Evolutionary conservation across 2,113 vertebrate species (phyloP), one percentile per base, ranked within the genome.

Genomic region (Pantherophis guttatus): DNA sequence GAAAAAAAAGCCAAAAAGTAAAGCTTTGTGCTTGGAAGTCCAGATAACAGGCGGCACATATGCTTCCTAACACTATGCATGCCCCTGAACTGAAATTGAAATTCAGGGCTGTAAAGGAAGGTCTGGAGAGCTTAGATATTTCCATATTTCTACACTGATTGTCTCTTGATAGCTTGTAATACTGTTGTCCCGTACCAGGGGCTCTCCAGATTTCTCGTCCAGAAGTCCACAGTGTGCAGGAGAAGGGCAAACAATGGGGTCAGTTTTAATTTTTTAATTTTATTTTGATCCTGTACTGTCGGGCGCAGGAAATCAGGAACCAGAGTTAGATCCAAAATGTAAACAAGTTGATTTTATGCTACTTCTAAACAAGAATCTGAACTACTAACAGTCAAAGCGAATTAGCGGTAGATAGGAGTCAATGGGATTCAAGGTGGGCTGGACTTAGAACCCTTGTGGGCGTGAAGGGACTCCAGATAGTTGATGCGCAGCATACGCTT

Each of bases 1-100:
- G 11, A 5, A 21, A 39, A 94, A 96, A 94, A 12, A 75, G 92
- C 96, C 96, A 97, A 97, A 96, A 97, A 98, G 97, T 96, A 97
- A 4, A 91, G 95, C 89, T 96, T 91, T 50, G 21, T 44, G 95
- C 91, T 96, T 93, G 97, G 90, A 96, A 96, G 95, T 92, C 19
- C 33, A 88, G 94, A 97, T 94, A 94, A 94, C 89, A 96, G 94
- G 91, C 93, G 96, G 93, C 90, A 92, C 93, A 91, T 9, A 95
- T 94, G 92, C 96, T 95, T 54, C 93, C 65, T 9, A 88, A 7
- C 90, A n/a, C 88, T 11, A 8, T 52, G 17, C 58, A 70, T 88
- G 39, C 94, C 93, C 92, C 5, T 21, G 90, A 62, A 62, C 9
- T 70, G n/a, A 70, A 93, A 92, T 94, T 53, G 59, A 95, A 96